Base-by-base conservation (phyloP, 2,113 vertebrate species). In the Silurus meridionalis region DNA sequence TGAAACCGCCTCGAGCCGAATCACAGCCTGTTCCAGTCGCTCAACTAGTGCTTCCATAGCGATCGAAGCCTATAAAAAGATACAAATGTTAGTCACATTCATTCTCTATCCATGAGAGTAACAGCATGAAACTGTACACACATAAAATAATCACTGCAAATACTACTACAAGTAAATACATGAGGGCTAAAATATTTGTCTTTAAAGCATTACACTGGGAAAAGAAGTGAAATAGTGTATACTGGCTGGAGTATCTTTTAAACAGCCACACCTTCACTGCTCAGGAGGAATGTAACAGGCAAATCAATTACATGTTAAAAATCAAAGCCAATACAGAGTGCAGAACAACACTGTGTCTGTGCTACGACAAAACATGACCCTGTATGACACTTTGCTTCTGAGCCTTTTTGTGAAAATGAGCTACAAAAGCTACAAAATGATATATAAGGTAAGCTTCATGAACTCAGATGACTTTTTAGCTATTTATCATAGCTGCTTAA, bases 21-120 rank as follows among this genome's bases (percentile, higher is more conserved):
- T 92, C 83, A 99, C 97, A 0, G 96, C 97, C 17, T 91, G 94
- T 91, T 99, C 98, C 93, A 99, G 92, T 11, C 98, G 96, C 84
- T 97, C 95, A 93, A 98, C 93, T 90, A 99, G 93, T 23, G 89
- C 95, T 86, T 97, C 96, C 94, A 94, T 95, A 82, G 94, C 90
- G 67, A 88, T 74, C 23, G 57, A 60, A 87, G 87, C 80, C 96
- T 97, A 81, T 25, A 94, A 92, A 88, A 89, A 86, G 28, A 37
- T 80, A 53, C 25, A 64, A 82, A 79, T 37, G 72, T 64, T 52
- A 52, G 52, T 8, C 19, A 8, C 1, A 57, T 83, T 46, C 46
- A 11, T 11, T 15, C 23, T 37, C 25, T 1, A 37, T 19, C 14
- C 8, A 57, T 17, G 15, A 60, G 17, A 58, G 53, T 28, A 57